Evolutionary conservation across 30 jellyfish, hydroid and myxozoan genomes (phyloP).

Genomic region (Aurelia sp.): DNA sequence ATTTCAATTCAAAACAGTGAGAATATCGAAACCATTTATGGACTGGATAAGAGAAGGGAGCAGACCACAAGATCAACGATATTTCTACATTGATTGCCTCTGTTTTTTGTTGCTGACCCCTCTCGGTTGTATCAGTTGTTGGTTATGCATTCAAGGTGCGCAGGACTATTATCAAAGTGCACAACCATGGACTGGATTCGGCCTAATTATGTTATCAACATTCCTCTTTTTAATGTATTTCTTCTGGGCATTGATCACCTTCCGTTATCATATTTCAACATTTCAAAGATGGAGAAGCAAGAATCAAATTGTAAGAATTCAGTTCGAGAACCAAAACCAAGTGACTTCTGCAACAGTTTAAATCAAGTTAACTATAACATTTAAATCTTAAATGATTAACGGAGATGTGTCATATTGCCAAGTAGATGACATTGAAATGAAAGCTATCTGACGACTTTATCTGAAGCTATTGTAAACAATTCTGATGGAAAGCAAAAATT

Average conservation of each 20-base stretch:
- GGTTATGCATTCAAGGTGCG: slow-evolving; percentile 92
- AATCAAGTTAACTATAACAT: background rate
- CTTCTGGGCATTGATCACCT: slow-evolving; percentile 83
- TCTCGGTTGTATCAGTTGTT: slow-evolving; percentile 77
- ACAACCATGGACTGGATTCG: slow-evolving; percentile 97
- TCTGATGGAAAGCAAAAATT: no score
- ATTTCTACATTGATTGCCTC: slow-evolving; percentile 59
- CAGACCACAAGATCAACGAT: slow-evolving; percentile 67
- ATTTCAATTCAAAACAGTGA: slow-evolving; percentile 69
- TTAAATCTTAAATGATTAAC: no score
- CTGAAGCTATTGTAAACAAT: no score
- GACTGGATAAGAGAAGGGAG: slow-evolving; percentile 47
- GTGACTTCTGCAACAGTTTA: slow-evolving; percentile 15
- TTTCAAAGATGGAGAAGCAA: slow-evolving; percentile 78
- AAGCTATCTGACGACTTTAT: no score
- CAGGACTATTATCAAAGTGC: slow-evolving; percentile 62
- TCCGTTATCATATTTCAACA: slow-evolving; percentile 72
- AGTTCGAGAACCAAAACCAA: slow-evolving; percentile 38
- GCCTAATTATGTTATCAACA: slow-evolving; percentile 77
- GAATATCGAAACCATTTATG: slow-evolving; percentile 48
- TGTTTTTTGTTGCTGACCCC: slow-evolving; percentile 89
- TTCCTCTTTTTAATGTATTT: slow-evolving; percentile 76
- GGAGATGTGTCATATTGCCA: no score
- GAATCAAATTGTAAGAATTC: slow-evolving; percentile 74
- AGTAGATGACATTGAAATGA: no score